Evolutionary conservation across 2,888 invertebrate species (phyloP).

Genomic region (Drosophila recens): DNA sequence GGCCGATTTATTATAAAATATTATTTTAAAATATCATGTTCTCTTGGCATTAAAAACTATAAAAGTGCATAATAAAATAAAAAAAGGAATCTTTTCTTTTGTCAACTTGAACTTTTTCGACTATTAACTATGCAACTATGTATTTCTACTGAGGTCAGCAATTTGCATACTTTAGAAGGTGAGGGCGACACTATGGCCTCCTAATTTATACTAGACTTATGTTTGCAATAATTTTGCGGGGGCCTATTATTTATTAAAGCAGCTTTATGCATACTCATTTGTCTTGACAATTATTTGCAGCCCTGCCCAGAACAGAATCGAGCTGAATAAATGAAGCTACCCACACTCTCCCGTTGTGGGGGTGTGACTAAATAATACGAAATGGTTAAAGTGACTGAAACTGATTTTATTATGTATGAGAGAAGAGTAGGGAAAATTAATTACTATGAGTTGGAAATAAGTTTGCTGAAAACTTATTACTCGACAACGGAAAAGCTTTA

Average conservation of each 20-base stretch:
- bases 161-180: slow-evolving; percentile 2
- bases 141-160: background rate
- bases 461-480: slow-evolving; percentile 5
- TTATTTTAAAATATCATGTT: background rate
- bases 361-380: slow-evolving; percentile 25
- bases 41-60: background rate
- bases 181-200: slow-evolving; percentile 9
- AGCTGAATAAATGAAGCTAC: slow-evolving; percentile 30
- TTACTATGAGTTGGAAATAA: slow-evolving; percentile 17
- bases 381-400: slow-evolving; percentile 23
- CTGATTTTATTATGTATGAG: slow-evolving; percentile 34
- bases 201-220: slow-evolving; percentile 1
- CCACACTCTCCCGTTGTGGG: slow-evolving; percentile 7
- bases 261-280: slow-evolving; percentile 39
- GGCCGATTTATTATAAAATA: slow-evolving; percentile 1
- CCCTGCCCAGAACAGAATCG: slow-evolving; percentile 24
- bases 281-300: slow-evolving; percentile 50
- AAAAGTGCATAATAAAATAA: background rate
- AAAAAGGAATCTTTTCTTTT: background rate
- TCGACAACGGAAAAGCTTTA: background rate
- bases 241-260: slow-evolving; percentile 52
- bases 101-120: background rate
- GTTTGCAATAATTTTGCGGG: slow-evolving; percentile 15
- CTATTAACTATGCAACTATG: background rate
- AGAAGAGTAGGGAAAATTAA: slow-evolving; percentile 20